Evolutionary conservation across 2,888 invertebrate genomes (phyloP), one percentile per base, ranked within the genome.

Genomic region (Octonoba sinensis): DNA sequence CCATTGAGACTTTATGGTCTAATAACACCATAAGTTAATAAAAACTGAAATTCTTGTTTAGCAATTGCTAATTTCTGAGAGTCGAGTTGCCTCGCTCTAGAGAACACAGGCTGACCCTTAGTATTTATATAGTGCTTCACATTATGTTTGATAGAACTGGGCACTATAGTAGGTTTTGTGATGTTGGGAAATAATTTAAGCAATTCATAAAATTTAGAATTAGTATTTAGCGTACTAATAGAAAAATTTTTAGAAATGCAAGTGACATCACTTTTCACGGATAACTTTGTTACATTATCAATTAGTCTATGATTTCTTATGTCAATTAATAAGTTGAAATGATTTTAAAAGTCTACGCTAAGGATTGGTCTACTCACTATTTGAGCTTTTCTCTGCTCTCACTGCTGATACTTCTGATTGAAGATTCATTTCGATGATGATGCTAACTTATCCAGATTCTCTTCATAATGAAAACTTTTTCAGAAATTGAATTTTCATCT

Each of bases 291-390:
- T 13, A 75, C 49, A 1, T 36, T 59, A 74, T 74, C 65, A 27
- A 59, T 59, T 20, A 75, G 8, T 64, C 64, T 54, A 1, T 56
- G 51, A 1, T 64, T 49, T n/a, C 59, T 44, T 11, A 49, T 4
- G 60, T 56, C 56, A 73, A 73, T 73, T 16, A 65, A 6, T 75
- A 75, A 57, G 13, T 66, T 44, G 51, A 73, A 65, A 56, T 65
- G 18, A 36, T 56, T 73, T 3, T 65, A n/a, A n/a, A n/a, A n/a
- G 47, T 11, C 12, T 49, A 22, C 65, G 12, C 13, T 15, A 46
- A 22, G 65, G 20, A 65, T 12, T 12, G 65, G 65, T 12, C 13
- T 65, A n/a, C n/a, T n/a, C n/a, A n/a, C n/a, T n/a, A n/a, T n/a
- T n/a, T n/a, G n/a, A n/a, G n/a, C n/a, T 59, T 12, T 18, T 18